Evolutionary conservation across 2,797 vertebrate species (phyloP).

Genomic region (Galagoides demidoff): DNA sequence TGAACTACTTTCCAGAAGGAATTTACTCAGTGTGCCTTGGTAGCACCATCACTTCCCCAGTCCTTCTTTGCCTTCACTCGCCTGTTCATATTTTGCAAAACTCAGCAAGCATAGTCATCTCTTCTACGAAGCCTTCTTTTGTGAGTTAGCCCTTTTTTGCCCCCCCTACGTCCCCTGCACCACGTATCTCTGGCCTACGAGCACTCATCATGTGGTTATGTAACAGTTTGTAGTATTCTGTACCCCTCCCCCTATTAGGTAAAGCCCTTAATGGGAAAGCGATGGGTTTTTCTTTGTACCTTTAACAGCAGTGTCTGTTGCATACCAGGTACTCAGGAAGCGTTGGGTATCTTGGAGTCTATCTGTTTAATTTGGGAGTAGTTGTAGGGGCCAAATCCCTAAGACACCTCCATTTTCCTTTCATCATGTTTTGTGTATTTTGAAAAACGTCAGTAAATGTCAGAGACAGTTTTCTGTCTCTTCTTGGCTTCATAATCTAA

Average conservation of each 20-base stretch:
- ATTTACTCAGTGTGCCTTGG: not conserved
- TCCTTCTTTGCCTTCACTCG: not conserved
- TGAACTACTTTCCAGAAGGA: not conserved
- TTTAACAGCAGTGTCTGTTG: not conserved
- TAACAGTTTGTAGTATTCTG: not conserved
- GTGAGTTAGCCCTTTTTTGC: not conserved
- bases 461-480: no score
- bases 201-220: not conserved
- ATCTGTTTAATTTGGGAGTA: not conserved
- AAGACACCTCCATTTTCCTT: not conserved
- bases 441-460: not conserved
- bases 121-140: not conserved
- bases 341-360: not conserved
- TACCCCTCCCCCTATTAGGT: not conserved
- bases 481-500: not conserved
- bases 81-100: not conserved
- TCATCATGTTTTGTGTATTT: not conserved
- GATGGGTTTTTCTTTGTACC: not conserved
- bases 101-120: not conserved
- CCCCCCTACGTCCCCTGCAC: not conserved
- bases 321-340: not conserved
- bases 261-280: not conserved
- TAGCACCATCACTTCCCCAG: not conserved
- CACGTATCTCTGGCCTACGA: not conserved
- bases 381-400: not conserved